Conservation (phyloP, 2,113 vertebrate species). For the Collichthys lucidus region DNA sequence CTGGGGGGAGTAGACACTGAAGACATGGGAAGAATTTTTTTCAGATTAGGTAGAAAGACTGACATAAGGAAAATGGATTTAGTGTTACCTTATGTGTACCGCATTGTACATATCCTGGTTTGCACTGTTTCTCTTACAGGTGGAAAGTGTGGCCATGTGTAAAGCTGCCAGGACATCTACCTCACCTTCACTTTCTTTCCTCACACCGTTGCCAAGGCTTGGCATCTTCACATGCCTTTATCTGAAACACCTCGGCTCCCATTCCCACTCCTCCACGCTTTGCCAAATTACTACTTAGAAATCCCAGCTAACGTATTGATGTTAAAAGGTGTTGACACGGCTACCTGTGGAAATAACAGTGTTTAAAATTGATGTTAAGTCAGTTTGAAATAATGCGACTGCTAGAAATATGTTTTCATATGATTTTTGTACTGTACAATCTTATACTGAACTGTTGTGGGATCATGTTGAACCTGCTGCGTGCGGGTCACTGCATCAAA, state of each 20-base stretch:
- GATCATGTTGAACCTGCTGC: not conserved
- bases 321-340: slow-evolving; percentile 35
- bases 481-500: not conserved
- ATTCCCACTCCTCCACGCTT: slow-evolving; percentile 5
- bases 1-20: not conserved
- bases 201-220: slow-evolving; percentile 10
- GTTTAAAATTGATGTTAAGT: not conserved
- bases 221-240: slow-evolving; percentile 18
- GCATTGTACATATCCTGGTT: slow-evolving; percentile 15
- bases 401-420: no score
- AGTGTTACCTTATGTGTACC: slow-evolving; percentile 25
- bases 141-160: slow-evolving; percentile 7
- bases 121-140: not conserved
- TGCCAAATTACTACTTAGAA: slow-evolving; percentile 30
- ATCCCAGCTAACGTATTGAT: slow-evolving; percentile 14
- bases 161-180: slow-evolving; percentile 27
- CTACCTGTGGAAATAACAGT: slow-evolving; percentile 16
- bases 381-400: not conserved
- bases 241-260: slow-evolving; percentile 15
- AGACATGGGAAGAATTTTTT: not conserved
- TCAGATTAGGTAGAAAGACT: slow-evolving; percentile 2
- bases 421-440: not conserved
- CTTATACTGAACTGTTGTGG: not conserved
- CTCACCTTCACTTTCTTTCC: slow-evolving; percentile 19
- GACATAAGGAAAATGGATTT: slow-evolving; percentile 26